Percentiles rank a stretch among this genome's conserved stretches.
phyloP scores from a whole-genome alignment of 2,888 invertebrate species.

The Dilophus febrilis region DNA sequence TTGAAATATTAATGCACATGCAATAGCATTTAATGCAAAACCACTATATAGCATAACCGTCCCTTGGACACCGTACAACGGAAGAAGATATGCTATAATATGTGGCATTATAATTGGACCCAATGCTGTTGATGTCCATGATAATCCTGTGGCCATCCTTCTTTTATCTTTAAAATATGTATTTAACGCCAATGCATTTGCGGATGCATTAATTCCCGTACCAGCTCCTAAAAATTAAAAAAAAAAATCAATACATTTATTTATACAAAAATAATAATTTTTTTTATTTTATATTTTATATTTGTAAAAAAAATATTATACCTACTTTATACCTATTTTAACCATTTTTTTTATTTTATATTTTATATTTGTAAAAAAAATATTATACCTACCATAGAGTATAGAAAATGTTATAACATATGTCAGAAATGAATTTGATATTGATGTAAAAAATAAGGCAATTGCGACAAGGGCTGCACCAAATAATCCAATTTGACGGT shows the following conservation, averaged over 20 bases:
- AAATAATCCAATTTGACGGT: slow-evolving; percentile 45
- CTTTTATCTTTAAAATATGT: slow-evolving; percentile 55
- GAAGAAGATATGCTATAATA: slow-evolving; percentile 45
- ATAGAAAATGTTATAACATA: slow-evolving; percentile 47
- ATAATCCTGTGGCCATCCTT: slow-evolving; percentile 50
- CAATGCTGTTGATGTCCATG: slow-evolving; percentile 53
- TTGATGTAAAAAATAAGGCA: slow-evolving; percentile 41
- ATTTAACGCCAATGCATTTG: slow-evolving; percentile 52
- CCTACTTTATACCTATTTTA: too few relatives aligned
- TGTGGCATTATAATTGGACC: slow-evolving; percentile 59
- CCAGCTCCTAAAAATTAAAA: slow-evolving; percentile 36
- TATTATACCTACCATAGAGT: slow-evolving; percentile 55
- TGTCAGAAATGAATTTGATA: slow-evolving; percentile 42
- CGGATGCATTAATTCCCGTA: slow-evolving; percentile 46
- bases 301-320: too few relatives aligned
- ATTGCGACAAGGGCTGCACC: slow-evolving; percentile 42
- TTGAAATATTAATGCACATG: slow-evolving; percentile 48
- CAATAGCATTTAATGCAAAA: slow-evolving; percentile 47
- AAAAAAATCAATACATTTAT: neutral
- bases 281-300: too few relatives aligned
- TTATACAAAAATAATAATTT: slow-evolving; percentile 5
- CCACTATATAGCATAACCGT: slow-evolving; percentile 48
- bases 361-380: too few relatives aligned
- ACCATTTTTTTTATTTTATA: neutral
- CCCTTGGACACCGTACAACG: slow-evolving; percentile 44